Conservation (phyloP, 1,140 invertebrate genomes). For the Melipona quadrifasciata region DNA sequence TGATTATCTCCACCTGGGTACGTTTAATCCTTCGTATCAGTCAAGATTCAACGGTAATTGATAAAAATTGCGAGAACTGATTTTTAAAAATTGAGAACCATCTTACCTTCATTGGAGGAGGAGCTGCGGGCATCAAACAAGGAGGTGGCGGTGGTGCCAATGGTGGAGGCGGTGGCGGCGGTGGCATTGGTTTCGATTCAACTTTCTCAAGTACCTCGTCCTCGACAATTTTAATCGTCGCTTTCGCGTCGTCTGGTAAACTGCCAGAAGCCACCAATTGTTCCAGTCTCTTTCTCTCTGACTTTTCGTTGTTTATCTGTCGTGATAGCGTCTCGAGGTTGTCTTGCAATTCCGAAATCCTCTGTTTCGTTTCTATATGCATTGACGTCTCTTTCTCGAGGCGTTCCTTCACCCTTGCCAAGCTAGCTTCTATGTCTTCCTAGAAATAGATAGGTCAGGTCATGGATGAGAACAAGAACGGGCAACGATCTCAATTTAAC, state of each 20-base stretch:
- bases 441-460: constrained; percentile 67
- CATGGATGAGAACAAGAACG: not conserved
- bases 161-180: constrained; percentile 84
- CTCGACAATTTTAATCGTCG: constrained; percentile 82
- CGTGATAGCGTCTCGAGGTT: constrained; percentile 79
- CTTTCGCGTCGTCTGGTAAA: constrained; percentile 96
- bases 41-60: not conserved
- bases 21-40: not conserved
- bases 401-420: constrained; percentile 92
- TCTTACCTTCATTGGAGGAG: constrained; percentile 81
- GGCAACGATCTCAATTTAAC: constrained; percentile 12
- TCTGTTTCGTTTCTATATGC: constrained; percentile 93
- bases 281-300: constrained; percentile 91
- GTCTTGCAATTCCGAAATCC: constrained; percentile 87
- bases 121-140: constrained; percentile 82
- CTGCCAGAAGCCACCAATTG: constrained; percentile 93
- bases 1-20: constrained; percentile 79
- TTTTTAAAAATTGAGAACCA: not conserved
- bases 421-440: constrained; percentile 94
- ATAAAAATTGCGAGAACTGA: not conserved
- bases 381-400: constrained; percentile 94
- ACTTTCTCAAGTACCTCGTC: constrained; percentile 78
- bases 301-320: constrained; percentile 91
- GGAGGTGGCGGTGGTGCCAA: constrained; percentile 84
- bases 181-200: constrained; percentile 77